Percentiles rank a stretch among this genome's conserved stretches.
phyloP scores from a whole-genome alignment of 2,888 invertebrate genomes.

The Heteromyza rotundicornis region DNA sequence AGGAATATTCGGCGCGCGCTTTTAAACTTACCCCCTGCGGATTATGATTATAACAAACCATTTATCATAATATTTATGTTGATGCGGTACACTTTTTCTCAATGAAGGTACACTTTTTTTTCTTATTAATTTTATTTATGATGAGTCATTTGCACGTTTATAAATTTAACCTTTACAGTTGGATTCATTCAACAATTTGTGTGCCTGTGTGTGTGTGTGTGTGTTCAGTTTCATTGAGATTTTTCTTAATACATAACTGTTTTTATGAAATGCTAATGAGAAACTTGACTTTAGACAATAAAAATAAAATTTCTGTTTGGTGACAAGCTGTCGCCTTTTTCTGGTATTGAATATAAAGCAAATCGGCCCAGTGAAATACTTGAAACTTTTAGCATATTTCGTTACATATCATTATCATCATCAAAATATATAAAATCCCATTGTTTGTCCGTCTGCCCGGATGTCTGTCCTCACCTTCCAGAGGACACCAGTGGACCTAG shows the following conservation, averaged over 20 bases:
- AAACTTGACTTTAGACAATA: too few relatives aligned
- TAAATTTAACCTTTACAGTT: conserved; percentile 59
- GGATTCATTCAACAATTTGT: conserved; percentile 49
- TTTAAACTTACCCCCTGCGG: conserved; percentile 59
- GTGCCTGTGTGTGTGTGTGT: neutral
- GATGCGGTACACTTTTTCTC: conserved; percentile 59
- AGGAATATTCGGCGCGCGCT: conserved; percentile 46
- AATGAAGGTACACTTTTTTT: conserved; percentile 45
- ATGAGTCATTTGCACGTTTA: conserved; percentile 62
- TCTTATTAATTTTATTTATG: conserved; percentile 61
- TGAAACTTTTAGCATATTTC: too few relatives aligned
- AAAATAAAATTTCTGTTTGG: too few relatives aligned
- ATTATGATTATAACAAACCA: conserved; percentile 59
- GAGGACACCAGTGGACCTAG: too few relatives aligned
- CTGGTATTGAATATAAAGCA: too few relatives aligned
- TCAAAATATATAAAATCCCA: too few relatives aligned
- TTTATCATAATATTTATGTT: conserved; percentile 62
- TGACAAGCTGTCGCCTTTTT: too few relatives aligned
- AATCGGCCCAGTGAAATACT: too few relatives aligned
- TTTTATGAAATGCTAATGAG: too few relatives aligned
- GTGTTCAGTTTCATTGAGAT: conserved; percentile 16
- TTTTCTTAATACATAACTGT: neutral
- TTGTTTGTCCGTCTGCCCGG: too few relatives aligned
- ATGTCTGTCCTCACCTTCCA: too few relatives aligned
- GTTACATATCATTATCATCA: too few relatives aligned